Conservation (phyloP, 2,888 invertebrate species). For the Pharmacophagus antenor region DNA sequence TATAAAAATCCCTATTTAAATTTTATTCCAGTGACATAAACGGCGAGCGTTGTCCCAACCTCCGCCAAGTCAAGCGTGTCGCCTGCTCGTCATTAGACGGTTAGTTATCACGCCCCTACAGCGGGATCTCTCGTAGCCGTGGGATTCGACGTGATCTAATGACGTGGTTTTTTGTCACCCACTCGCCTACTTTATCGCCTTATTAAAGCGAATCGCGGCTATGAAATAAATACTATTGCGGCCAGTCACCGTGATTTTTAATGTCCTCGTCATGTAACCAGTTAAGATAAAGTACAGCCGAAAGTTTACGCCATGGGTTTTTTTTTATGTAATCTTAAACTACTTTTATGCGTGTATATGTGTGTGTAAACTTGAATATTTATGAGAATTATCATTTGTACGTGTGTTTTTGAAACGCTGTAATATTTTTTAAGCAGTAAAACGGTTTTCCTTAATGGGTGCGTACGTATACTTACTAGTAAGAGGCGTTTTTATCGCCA, state of each 20-base stretch:
- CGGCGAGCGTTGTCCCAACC: no score
- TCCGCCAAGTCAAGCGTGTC: background rate
- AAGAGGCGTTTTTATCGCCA: no score
- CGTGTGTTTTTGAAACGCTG: background rate
- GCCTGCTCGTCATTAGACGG: slow-evolving; percentile 16
- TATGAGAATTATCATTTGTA: background rate
- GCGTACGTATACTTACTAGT: no score
- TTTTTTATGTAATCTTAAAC: background rate
- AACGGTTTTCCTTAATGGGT: no score
- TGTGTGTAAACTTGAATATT: no score
- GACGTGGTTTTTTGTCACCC: slow-evolving; percentile 58
- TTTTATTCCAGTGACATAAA: background rate
- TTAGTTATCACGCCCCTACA: slow-evolving; percentile 20
- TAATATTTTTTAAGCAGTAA: no score
- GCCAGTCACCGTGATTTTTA: slow-evolving; percentile 4
- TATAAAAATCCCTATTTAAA: background rate
- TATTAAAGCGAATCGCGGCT: slow-evolving; percentile 50
- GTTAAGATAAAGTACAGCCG: background rate
- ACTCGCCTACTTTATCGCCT: slow-evolving; percentile 52
- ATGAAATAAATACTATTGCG: slow-evolving; percentile 50
- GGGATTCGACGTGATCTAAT: slow-evolving; percentile 53
- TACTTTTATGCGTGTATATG: background rate
- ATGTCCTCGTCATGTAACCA: background rate
- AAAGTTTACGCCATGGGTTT: no score
- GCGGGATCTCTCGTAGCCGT: slow-evolving; percentile 27